phyloP scores from a whole-genome alignment of 2,113 vertebrate species.

The Tachycineta bicolor region DNA sequence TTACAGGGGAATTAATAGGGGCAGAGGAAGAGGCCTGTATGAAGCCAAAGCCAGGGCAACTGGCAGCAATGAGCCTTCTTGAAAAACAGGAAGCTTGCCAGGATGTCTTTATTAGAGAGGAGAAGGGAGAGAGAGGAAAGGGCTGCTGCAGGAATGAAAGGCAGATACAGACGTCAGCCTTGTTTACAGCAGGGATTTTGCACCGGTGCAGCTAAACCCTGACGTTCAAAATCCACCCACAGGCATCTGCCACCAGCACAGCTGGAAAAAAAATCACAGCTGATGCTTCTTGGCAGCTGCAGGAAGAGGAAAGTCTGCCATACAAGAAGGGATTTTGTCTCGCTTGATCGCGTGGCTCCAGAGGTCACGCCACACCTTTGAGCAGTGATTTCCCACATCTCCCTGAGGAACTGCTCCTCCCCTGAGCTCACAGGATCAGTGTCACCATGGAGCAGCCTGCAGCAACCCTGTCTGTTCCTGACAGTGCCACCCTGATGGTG shows the following conservation, averaged over 20 bases:
- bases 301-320: neutral
- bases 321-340: neutral
- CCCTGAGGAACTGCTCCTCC: neutral
- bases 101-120: neutral
- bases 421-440: neutral
- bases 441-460: neutral
- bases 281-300: neutral
- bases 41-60: slow-evolving; percentile 6
- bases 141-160: neutral
- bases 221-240: neutral
- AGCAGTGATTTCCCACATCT: neutral
- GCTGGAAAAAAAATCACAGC: neutral
- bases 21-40: slow-evolving; percentile 1
- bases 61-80: neutral
- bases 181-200: neutral
- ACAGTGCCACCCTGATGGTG: neutral
- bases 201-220: neutral
- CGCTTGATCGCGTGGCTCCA: rapidly evolving
- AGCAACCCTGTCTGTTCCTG: neutral
- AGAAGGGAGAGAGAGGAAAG: neutral
- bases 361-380: rapidly evolving
- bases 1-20: slow-evolving; percentile 30
- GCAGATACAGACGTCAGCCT: neutral
- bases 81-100: neutral
- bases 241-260: neutral